Evolutionary conservation across 2,113 vertebrate genomes (phyloP).

Genomic region (crab-eating macaque (Macaca fascicularis)): T2T-MFA8v1.1 NC_088380.1:149337501-149338000

Average conservation of each 20-base stretch:
- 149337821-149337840: background rate
- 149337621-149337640: background rate
- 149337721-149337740: background rate
- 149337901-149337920: background rate
- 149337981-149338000: background rate
- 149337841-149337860: background rate
- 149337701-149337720: background rate
- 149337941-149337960: background rate
- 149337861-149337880: background rate
- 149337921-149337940: background rate
- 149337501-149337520: background rate
- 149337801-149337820: background rate
- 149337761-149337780: background rate
- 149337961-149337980: background rate
- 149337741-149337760: background rate
- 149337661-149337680: background rate
- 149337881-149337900: background rate
- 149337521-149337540: background rate
- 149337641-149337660: background rate
- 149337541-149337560: background rate
- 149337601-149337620: slow-evolving; percentile 15
- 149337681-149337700: background rate
- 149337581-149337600: background rate
- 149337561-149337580: background rate
- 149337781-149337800: slow-evolving; percentile 9